A percentile compares a stretch with the other conserved stretches of the same genome.
These are phyloP conservation scores for Apodemus speciosus DNA, from an alignment of 2,113 vertebrate genomes.

Conservation along the genomic window DNA sequence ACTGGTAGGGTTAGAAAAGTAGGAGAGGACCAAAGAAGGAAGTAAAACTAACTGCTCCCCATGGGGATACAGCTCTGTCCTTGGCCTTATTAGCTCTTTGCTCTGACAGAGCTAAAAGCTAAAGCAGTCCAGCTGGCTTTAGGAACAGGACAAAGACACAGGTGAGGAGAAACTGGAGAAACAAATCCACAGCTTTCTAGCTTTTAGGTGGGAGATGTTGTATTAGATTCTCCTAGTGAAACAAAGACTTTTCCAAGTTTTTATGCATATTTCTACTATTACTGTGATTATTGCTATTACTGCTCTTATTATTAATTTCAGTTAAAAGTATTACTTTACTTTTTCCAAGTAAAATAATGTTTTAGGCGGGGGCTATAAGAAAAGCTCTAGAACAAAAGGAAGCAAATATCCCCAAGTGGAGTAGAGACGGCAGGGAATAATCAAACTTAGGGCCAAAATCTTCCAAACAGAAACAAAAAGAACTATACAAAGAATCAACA, in stretches of 20 bases:
- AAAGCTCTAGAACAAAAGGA: too few species aligned
- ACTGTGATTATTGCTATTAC: background rate
- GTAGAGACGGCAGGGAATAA: too few species aligned
- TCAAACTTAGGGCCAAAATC: too few species aligned
- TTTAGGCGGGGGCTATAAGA: background rate
- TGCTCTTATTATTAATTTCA: background rate
- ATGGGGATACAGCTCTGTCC: constrained; percentile 50
- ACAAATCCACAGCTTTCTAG: constrained; percentile 25
- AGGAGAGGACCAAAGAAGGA: constrained; percentile 33
- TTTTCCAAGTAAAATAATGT: constrained; percentile 34
- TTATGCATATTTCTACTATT: background rate
- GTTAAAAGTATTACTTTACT: background rate
- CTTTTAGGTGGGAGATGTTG: background rate
- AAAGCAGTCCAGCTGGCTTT: constrained; percentile 59
- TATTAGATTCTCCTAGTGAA: background rate
- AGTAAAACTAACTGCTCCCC: constrained; percentile 50
- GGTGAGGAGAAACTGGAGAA: constrained; percentile 22
- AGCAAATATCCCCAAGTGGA: too few species aligned
- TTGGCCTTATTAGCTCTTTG: constrained; percentile 61
- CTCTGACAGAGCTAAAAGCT: constrained; percentile 13
- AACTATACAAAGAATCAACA: too few species aligned
- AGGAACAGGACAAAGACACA: constrained; percentile 50
- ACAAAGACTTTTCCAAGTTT: constrained; percentile 35
- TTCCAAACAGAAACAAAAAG: too few species aligned
- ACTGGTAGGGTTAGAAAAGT: constrained; percentile 50